A percentile compares a stretch with the other conserved stretches of the same genome.
phyloP scores from a whole-genome alignment of 1,140 invertebrate genomes.

The Tetramorium alpestre region DNA sequence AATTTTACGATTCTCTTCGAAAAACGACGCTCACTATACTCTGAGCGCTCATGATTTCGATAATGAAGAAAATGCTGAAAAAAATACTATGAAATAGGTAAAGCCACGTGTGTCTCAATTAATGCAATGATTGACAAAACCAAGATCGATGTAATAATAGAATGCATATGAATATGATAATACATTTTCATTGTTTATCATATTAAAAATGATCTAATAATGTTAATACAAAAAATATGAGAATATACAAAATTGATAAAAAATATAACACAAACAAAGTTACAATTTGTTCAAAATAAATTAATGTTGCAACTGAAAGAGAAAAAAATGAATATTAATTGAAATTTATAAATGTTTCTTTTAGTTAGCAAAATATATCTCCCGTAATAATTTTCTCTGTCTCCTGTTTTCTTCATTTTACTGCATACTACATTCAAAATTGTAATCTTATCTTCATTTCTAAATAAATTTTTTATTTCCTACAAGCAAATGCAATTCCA shows the following conservation, averaged over 20 bases:
- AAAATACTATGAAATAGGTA: background rate
- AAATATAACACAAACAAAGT: background rate
- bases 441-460: background rate
- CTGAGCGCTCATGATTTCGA: background rate
- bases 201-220: background rate
- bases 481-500: constrained; percentile 14
- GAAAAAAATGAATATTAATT: background rate
- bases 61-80: too few species aligned
- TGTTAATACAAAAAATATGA: background rate
- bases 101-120: background rate
- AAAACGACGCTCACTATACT: background rate
- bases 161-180: background rate
- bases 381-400: background rate
- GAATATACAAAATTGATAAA: background rate
- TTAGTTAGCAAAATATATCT: background rate
- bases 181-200: background rate
- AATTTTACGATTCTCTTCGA: background rate
- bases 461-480: background rate
- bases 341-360: background rate
- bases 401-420: background rate
- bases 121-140: background rate
- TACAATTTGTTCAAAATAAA: constrained; percentile 28
- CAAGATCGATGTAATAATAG: background rate
- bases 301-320: constrained; percentile 33
- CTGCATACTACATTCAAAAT: too few species aligned